phyloP scores from a whole-genome alignment of 1,140 invertebrate species.

The Cryptotermes secundus region DNA sequence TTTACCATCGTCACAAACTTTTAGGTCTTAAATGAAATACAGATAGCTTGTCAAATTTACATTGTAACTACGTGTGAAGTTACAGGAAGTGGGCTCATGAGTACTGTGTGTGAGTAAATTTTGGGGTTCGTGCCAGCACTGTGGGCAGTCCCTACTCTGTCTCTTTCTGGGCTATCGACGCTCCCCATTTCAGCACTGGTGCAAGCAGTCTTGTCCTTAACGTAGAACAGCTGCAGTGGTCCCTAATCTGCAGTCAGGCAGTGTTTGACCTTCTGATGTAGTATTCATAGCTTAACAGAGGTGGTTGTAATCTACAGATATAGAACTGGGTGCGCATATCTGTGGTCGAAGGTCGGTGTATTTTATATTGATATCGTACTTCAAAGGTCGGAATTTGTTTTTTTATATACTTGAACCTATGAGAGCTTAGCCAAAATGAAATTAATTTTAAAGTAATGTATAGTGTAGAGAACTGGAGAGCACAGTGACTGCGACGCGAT shows the following conservation, averaged over 20 bases:
- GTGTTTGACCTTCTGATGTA: neutral
- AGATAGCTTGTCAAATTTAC: too few species aligned
- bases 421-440: neutral
- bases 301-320: neutral
- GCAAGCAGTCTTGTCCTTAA: neutral
- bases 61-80: neutral
- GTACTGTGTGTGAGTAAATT: neutral
- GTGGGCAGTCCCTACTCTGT: neutral
- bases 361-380: neutral
- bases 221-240: neutral
- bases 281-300: neutral
- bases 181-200: neutral
- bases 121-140: neutral
- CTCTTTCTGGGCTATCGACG: neutral
- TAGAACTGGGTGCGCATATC: neutral
- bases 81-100: neutral
- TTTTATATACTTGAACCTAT: neutral
- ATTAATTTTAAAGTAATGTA: neutral
- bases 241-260: neutral
- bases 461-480: neutral
- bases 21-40: too few species aligned
- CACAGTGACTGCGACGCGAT: neutral
- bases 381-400: neutral
- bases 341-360: constrained; percentile 1
- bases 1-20: too few species aligned